Conservation (phyloP, 2,888 invertebrate species). For the Xestobium rufovillosum region DNA sequence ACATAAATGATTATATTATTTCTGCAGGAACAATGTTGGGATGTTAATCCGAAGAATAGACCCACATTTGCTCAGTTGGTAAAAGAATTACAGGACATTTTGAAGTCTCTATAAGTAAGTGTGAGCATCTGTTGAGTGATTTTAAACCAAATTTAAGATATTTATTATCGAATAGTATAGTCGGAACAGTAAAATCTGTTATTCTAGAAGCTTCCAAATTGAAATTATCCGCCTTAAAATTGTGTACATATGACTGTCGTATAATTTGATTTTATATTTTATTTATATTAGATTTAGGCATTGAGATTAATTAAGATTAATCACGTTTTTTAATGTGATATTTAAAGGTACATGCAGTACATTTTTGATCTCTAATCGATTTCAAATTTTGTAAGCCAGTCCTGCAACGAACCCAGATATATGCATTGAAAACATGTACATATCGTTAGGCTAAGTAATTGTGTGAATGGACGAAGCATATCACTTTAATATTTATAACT, state of each 20-base stretch:
- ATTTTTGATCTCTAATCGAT: constrained; percentile 6
- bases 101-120: constrained; percentile 39
- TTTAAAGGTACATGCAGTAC: too few relatives aligned
- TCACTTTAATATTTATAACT: background rate
- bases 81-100: constrained; percentile 45
- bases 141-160: constrained; percentile 25
- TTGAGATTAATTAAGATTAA: too few relatives aligned
- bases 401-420: background rate
- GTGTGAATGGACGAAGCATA: background rate
- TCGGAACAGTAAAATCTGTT: background rate
- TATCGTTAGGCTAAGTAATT: constrained; percentile 1
- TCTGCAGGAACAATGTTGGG: constrained; percentile 62
- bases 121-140: background rate
- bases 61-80: constrained; percentile 59
- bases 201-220: constrained; percentile 5
- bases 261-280: background rate
- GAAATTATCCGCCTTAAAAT: constrained; percentile 1
- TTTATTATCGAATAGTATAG: constrained; percentile 23
- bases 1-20: too few relatives aligned
- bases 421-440: background rate
- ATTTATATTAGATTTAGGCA: constrained; percentile 1
- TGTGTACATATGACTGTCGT: background rate
- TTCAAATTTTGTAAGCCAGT: too few relatives aligned
- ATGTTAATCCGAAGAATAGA: constrained; percentile 57
- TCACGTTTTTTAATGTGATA: constrained; percentile 14